These are phyloP conservation scores for Melanerpes formicivorus DNA, from an alignment of 2,113 vertebrate genomes.

Conservation along the genomic window DNA sequence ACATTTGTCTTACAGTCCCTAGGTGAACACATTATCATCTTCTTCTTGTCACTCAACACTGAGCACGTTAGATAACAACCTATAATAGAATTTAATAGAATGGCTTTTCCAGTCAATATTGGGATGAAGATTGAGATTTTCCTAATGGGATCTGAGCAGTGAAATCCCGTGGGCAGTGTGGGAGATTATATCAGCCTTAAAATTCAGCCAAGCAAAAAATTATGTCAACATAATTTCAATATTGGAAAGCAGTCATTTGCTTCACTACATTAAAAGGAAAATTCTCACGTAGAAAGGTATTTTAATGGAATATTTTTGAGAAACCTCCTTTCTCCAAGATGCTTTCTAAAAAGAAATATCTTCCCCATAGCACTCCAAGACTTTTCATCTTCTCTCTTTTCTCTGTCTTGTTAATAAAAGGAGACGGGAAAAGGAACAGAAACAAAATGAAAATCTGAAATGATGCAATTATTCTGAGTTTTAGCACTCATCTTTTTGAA, in stretches of 20 bases:
- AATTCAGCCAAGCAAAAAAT: background rate
- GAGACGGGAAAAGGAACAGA: background rate
- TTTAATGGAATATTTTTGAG: background rate
- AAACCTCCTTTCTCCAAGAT: background rate
- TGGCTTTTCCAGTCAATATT: constrained; percentile 5
- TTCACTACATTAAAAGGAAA: background rate
- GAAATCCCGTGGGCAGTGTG: background rate
- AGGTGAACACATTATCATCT: constrained; percentile 29
- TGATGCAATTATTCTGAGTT: background rate
- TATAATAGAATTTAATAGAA: constrained; percentile 28
- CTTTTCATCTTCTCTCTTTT: background rate
- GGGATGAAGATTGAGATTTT: constrained; percentile 1
- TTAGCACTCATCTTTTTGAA: background rate
- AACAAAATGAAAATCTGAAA: background rate
- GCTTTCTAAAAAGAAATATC: background rate
- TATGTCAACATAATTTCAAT: background rate
- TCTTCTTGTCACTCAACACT: constrained; percentile 32
- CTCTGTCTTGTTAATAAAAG: background rate
- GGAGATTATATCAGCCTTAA: background rate
- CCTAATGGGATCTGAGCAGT: background rate
- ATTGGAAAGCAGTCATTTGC: background rate
- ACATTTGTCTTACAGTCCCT: constrained; percentile 25
- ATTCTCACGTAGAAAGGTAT: background rate
- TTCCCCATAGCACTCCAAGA: background rate
- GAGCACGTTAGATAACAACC: constrained; percentile 13